phyloP scores from a whole-genome alignment of 2,888 invertebrate species.

The Tubulanus polymorphus region DNA sequence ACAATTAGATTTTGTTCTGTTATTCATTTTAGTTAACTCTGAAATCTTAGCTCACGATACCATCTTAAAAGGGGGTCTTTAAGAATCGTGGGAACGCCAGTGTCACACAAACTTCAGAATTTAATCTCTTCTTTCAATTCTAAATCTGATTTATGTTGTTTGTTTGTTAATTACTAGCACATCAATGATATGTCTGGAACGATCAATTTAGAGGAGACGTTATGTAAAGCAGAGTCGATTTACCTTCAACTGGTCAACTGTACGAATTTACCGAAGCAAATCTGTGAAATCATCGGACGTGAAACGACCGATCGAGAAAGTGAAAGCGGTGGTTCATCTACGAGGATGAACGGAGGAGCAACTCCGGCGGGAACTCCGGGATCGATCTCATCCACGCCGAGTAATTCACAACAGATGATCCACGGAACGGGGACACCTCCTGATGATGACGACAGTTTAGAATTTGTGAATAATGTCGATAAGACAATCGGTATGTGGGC shows the following conservation, averaged over 20 bases:
- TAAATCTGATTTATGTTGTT: not conserved
- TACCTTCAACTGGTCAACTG: slow-evolving; percentile 70
- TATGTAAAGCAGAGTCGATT: slow-evolving; percentile 87
- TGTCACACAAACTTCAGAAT: not conserved
- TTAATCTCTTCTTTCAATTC: not conserved
- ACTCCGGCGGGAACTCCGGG: too few relatives aligned
- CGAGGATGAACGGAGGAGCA: slow-evolving; percentile 24
- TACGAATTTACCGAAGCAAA: slow-evolving; percentile 36
- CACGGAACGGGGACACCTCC: slow-evolving; percentile 10
- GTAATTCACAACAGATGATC: not conserved
- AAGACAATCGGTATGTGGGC: too few relatives aligned
- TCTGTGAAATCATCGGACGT: slow-evolving; percentile 42
- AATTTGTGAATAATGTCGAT: too few relatives aligned
- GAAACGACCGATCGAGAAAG: too few relatives aligned
- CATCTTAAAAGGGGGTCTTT: too few relatives aligned
- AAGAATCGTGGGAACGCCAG: too few relatives aligned
- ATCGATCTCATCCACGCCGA: slow-evolving; percentile 9
- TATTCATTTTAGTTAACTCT: not conserved
- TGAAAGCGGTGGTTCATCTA: too few relatives aligned
- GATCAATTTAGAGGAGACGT: slow-evolving; percentile 75
- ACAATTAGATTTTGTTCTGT: not conserved
- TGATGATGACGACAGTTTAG: too few relatives aligned
- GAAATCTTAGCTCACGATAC: too few relatives aligned
- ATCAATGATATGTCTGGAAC: slow-evolving; percentile 89
- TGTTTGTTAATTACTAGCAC: slow-evolving; percentile 72